Base-by-base conservation (phyloP, 2,113 vertebrate genomes). In the Anhinga anhinga region DNA sequence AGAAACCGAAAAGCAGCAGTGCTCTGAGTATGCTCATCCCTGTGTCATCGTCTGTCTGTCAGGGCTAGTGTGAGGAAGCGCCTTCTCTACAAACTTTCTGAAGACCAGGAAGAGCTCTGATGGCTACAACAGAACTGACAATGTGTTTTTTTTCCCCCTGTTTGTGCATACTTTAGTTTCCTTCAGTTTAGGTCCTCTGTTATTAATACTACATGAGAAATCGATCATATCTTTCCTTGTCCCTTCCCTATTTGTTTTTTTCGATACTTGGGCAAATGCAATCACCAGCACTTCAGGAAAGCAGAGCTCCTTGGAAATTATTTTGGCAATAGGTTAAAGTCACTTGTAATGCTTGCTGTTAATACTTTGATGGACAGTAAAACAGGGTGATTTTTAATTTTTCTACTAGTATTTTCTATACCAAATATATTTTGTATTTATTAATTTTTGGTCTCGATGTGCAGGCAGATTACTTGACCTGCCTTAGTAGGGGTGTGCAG, bases 341-440 rank as follows among this genome's bases (percentile, higher is more conserved):
- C 72, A 58, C 91, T 98, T 96, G 87, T 91, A 95, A 82, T 77
- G 94, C 74, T 98, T 98, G 96, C 84, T 98, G 95, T 93, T 97
- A 95, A 69, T 95, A 86, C 97, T 98, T 96, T 93, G 92, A 97
- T 96, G 97, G 92, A 93, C 95, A 94, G 78, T 94, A 85, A 97
- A 95, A 97, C 97, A 98, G 97, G 97, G 97, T 98, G 96, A 86
- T 93, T 97, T 96, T 94, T 95, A 96, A 94, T 96, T 98, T 98
- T 98, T 98, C 96, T 98, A 98, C 95, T 95, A 72, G 78, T 96
- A 91, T 97, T 98, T 98, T 98, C 97, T 98, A 97, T 97, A 93
- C 79, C 93, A 97, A 95, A 93, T 96, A 93, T 98, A 95, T 96
- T 97, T 97, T 90, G 67, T 97, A 97, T 96, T 92, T 97, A 90